phyloP scores from a whole-genome alignment of 2,113 vertebrate species.

The Apaloderma vittatum region DNA sequence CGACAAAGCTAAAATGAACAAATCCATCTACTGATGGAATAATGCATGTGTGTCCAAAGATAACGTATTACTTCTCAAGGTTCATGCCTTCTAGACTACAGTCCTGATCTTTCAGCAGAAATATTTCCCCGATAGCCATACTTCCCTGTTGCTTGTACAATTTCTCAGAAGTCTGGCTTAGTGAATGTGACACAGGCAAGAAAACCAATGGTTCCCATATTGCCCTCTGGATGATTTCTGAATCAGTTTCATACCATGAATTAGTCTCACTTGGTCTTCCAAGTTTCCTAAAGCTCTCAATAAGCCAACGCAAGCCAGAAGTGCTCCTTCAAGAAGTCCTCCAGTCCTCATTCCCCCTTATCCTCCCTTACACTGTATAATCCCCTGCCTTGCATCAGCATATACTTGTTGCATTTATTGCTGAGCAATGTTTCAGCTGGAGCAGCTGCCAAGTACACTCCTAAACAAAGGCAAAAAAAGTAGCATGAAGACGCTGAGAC shows the following conservation, averaged over 20 bases:
- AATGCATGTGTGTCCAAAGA: not conserved
- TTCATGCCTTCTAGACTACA: not conserved
- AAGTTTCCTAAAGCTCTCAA: not conserved
- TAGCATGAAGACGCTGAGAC: not conserved
- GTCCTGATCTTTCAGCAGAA: not conserved
- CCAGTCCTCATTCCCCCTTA: not conserved
- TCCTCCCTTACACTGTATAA: conserved; percentile 24
- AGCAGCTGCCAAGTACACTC: not conserved
- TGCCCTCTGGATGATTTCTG: not conserved
- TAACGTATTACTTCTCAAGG: not conserved
- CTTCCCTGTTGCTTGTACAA: not conserved
- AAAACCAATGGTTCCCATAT: not conserved
- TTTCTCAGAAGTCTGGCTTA: not conserved
- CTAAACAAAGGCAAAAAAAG: not conserved
- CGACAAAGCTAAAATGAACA: not conserved
- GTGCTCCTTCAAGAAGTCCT: not conserved
- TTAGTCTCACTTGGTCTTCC: not conserved
- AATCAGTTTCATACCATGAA: not conserved
- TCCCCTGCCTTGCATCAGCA: not conserved
- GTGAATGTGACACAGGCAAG: not conserved
- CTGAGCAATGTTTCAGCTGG: not conserved
- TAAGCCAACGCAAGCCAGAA: not conserved
- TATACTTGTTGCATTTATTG: conserved; percentile 34
- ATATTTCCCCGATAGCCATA: not conserved
- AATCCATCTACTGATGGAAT: not conserved